Percentiles rank a stretch among this genome's conserved stretches.
Conservation (phyloP, 2,888 invertebrate genomes). For the Trimorus sp. region DNA sequence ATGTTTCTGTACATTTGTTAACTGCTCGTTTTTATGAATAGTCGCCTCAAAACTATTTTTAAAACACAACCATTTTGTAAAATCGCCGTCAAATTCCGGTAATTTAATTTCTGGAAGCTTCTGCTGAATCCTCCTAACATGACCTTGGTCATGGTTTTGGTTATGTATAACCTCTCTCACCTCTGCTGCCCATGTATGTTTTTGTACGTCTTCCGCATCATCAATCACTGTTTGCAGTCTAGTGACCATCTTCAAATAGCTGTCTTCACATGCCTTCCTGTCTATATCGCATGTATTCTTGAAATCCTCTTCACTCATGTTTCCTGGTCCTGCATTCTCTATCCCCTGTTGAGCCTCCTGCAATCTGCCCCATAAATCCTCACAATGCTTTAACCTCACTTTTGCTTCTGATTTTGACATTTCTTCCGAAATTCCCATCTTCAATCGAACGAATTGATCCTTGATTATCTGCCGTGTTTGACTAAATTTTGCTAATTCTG, state of each 20-base stretch:
- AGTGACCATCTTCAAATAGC: not conserved
- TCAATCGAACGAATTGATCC: not conserved
- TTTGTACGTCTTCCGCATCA: not conserved
- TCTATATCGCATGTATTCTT: not conserved
- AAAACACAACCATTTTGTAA: too few species aligned
- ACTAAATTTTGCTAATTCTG: too few species aligned
- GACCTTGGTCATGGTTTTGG: not conserved
- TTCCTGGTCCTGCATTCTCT: not conserved
- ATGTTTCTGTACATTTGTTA: not conserved
- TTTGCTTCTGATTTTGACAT: not conserved
- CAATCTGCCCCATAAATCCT: not conserved
- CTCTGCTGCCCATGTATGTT: not conserved
- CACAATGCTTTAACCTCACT: not conserved
- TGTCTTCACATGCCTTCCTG: not conserved
- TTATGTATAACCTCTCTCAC: not conserved
- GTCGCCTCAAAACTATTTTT: constrained; percentile 5
- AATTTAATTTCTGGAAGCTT: constrained; percentile 16
- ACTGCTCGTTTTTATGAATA: not conserved
- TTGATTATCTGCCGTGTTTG: too few species aligned
- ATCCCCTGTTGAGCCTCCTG: not conserved
- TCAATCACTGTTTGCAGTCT: not conserved
- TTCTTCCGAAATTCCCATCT: not conserved
- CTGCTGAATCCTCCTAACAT: not conserved
- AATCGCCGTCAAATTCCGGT: not conserved
- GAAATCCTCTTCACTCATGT: not conserved